Base-by-base conservation (phyloP, 2,888 invertebrate species). In the Polia nebulosa region DNA sequence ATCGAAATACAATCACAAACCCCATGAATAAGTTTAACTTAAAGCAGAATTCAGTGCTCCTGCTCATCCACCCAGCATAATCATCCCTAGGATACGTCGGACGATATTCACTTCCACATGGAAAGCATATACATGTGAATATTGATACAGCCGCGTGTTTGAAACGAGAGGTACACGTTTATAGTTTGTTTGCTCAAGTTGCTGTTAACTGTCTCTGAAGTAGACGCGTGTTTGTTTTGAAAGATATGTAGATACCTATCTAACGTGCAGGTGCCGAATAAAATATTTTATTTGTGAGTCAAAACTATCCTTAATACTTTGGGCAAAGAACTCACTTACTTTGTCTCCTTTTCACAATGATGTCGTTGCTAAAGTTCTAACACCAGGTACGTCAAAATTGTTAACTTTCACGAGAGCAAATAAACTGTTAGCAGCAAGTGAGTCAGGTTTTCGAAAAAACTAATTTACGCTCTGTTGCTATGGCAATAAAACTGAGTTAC, bases 131-230 rank as follows among this genome's bases (percentile, higher is more conserved):
- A 11, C 17, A 17, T 11, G 41, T 36, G 73, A 32, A 55, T 56
- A 59, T 72, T 55, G 53, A 74, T 39, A 44, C 29, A 47, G 11
- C 5, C 8, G 32, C n/a, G 39, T 34, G 49, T 17, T 22, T 55
- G 53, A 27, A 53, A 17, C 15, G 47, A 36, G 20, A 47, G 8
- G 22, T 47, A 47, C 25, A 39, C 15, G n/a, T 22, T 41, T 25
- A 22, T 25, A 56, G 68, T 67, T 56, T 55, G 58, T 66, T 73
- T 56, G 41, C 25, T 22, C 20, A n/a, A 73, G 67, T 39, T 51
- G 7, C 6, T n/a, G 27, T 17, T 34, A 68, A 44, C 27, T 39
- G 17, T 36, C 22, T 60, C 13, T 44, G 3, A 44, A 6, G 17
- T 4, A 66, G 5, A 22, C 15, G 27, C 56, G 15, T 64, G 7